These are phyloP conservation scores for Ceryle rudis DNA, from an alignment of 2,797 vertebrate species.

Conservation along the genomic window DNA sequence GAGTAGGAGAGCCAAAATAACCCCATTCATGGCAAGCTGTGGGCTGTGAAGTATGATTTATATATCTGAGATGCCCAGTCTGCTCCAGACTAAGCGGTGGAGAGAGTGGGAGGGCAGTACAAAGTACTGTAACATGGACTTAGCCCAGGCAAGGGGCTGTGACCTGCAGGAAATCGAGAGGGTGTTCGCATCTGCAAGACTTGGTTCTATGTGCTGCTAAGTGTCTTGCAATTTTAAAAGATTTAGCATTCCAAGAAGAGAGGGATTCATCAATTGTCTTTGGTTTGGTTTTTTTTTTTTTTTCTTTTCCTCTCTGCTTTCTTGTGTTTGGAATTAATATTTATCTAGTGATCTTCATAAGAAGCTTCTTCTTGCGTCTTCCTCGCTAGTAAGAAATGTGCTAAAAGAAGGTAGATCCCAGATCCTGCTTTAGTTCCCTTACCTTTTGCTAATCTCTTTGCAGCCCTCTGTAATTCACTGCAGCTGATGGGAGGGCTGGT, in stretches of 20 bases:
- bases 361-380: not conserved
- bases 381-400: not conserved
- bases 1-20: not conserved
- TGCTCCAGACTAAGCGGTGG: not conserved
- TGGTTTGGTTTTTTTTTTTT: not conserved
- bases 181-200: not conserved
- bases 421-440: not conserved
- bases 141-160: not conserved
- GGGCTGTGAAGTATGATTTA: not conserved
- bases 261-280: not conserved
- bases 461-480: not conserved
- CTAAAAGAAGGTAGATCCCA: not conserved
- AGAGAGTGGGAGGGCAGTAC: not conserved
- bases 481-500: not conserved
- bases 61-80: not conserved
- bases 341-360: not conserved
- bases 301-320: not conserved
- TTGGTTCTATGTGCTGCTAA: not conserved
- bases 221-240: not conserved
- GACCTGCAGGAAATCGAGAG: not conserved
- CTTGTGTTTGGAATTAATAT: not conserved
- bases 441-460: not conserved
- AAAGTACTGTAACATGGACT: accelerated
- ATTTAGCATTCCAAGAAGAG: not conserved
- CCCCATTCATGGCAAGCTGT: not conserved